Evolutionary conservation across 2,797 vertebrate genomes (phyloP).

Genomic region (Coregonus suidteri): DNA sequence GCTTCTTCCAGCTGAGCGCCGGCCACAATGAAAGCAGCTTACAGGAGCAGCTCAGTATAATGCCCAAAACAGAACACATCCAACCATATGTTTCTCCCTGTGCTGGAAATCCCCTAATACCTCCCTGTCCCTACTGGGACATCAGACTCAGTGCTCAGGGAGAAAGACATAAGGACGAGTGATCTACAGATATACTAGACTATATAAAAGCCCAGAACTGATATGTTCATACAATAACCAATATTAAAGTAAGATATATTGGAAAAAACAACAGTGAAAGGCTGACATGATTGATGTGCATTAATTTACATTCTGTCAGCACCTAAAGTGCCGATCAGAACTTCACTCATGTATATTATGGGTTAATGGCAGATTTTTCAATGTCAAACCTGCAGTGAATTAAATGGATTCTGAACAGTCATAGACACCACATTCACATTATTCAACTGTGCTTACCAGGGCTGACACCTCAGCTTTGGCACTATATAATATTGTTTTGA

Average conservation of each 20-base stretch:
- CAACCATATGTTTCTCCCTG: constrained; percentile 24
- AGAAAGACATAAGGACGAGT: background rate
- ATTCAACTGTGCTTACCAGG: constrained; percentile 10
- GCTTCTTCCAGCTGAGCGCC: constrained; percentile 10
- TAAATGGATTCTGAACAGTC: constrained; percentile 7
- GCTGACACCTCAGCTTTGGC: background rate
- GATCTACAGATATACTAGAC: too few species aligned
- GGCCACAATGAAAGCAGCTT: constrained; percentile 13
- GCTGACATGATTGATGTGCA: background rate
- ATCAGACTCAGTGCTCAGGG: background rate
- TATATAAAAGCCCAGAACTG: background rate
- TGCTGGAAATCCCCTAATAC: constrained; percentile 33
- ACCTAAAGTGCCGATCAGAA: constrained; percentile 1
- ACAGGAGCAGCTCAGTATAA: constrained; percentile 17
- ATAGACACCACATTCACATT: background rate
- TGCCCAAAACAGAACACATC: constrained; percentile 17
- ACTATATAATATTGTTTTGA: background rate
- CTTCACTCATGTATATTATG: constrained; percentile 2
- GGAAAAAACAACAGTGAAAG: background rate
- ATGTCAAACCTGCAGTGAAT: constrained; percentile 14
- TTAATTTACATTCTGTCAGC: too few species aligned
- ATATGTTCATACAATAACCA: background rate
- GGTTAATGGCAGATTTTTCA: constrained; percentile 8
- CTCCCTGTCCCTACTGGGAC: background rate
- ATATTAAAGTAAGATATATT: too few species aligned